These are phyloP conservation scores for Acanthis flammea DNA, from an alignment of 2,797 vertebrate genomes.

Conservation along the genomic window DNA sequence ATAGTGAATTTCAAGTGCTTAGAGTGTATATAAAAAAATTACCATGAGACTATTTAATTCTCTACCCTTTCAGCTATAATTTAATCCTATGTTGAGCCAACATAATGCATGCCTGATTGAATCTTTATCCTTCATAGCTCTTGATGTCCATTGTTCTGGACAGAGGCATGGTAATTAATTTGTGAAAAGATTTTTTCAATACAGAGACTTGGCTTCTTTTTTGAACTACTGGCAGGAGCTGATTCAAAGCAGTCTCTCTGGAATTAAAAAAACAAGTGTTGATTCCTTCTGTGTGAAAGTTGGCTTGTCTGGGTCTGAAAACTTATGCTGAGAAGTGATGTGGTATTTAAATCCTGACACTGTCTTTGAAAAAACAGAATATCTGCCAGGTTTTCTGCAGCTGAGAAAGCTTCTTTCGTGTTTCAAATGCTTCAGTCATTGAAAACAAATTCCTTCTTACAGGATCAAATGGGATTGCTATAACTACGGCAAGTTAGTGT, in stretches of 20 bases:
- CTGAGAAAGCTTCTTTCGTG: neutral
- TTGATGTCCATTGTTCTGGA: neutral
- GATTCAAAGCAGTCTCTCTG: neutral
- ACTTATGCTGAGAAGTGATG: neutral
- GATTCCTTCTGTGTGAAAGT: slow-evolving; percentile 18
- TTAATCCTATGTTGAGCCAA: neutral
- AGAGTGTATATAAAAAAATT: neutral
- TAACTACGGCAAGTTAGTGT: neutral
- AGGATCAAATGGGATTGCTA: neutral
- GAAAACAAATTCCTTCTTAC: neutral
- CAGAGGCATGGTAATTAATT: neutral
- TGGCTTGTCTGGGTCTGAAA: neutral
- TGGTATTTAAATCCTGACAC: slow-evolving; percentile 6
- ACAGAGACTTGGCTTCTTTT: neutral
- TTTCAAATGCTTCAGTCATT: neutral
- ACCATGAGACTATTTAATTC: neutral
- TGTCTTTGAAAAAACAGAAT: neutral
- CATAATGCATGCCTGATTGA: neutral
- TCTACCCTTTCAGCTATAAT: neutral
- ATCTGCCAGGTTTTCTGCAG: slow-evolving; percentile 2
- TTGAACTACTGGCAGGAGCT: neutral
- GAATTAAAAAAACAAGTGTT: slow-evolving; percentile 23
- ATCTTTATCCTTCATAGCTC: neutral
- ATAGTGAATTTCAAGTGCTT: neutral
- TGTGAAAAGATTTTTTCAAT: neutral